Evolutionary conservation across 2,113 vertebrate species (phyloP), one percentile per base, ranked within the genome.

Genomic region (Nansenia antarctica): DNA sequence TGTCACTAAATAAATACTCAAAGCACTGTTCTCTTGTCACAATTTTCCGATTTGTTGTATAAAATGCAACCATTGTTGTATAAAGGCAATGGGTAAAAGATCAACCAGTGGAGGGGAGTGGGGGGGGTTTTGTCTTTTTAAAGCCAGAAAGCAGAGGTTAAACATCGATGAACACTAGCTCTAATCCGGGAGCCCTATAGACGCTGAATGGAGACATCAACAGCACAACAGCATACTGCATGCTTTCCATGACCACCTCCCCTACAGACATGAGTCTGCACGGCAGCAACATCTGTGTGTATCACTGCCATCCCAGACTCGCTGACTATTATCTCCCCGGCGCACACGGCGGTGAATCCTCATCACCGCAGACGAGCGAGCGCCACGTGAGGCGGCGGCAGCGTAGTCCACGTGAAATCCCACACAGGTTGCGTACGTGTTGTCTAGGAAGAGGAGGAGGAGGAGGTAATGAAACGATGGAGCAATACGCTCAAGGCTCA

Each of bases 401-500:
- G 64, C 14, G n/a, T 24, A 9, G 5, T 15, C 24, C 2, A 14
- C 24, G n/a, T 20, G 30, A 52, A 18, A 53, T 52, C 30, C 59
- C 45, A 26, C 14, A 53, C 68, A 62, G 42, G 45, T 53, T 52
- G 57, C 12, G 37, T 22, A 68, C 65, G 42, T 53, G 29, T 49
- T 70, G 57, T 53, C 27, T 62, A n/a, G 9, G 7, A 29, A 9
- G 24, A n/a, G n/a, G 45, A 11, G 57, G 39, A 1, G 26, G 39
- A 9, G 58, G 15, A 26, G 8, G 24, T 42, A n/a, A 32, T 54
- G 57, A 20, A 32, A 9, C 1, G 29, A 27, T 30, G 55, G 14
- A n/a, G 57, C 27, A 7, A 32, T 20, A 3, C 9, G 14, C 15
- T 8, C 31, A 9, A 60, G 45, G 45, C 45, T 49, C 24, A 54